Evolutionary conservation across 2,797 vertebrate genomes (phyloP), one percentile per base, ranked within the genome.

Genomic region (Myotis findleyi): DNA sequence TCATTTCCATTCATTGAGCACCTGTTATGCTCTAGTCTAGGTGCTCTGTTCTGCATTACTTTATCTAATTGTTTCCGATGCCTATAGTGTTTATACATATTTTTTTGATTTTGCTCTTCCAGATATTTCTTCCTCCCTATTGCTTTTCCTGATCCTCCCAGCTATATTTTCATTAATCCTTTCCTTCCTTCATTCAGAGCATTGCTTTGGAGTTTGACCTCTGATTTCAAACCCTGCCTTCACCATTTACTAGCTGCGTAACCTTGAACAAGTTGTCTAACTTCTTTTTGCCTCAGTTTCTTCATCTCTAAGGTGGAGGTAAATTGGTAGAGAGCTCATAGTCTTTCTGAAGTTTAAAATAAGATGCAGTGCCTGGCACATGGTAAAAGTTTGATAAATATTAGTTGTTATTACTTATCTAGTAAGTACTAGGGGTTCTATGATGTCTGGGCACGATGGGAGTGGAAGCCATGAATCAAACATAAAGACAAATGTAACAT

Each of bases 341-440:
- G 27, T 57, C 64, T 64, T 87, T 44, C 4, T 17, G 57, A 87
- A 68, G 36, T 57, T 85, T 90, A 88, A 84, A 57, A 57, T 71
- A 80, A 68, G 69, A 41, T 53, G 21, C 12, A 77, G 59, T 72
- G 18, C 23, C 1, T 47, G 38, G 36, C 27, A 92, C 6, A 25
- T 20, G 25, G 17, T 14, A 73, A 88, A 96, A 76, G 3, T 13
- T 66, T 87, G 72, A 72, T 71, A 75, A 79, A 69, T 87, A 6
- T 41, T 75, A 76, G 62, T 7, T 41, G 11, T 41, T 89, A 21
- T 80, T 57, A 53, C 10, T 94, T 23, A 66, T 47, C 36, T 79
- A 7, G 89, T 66, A 76, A 91, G 77, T 72, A 12, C 6, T 41
- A 62, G 21, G 33, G 71, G 1, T 66, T 76, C 21, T 59, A 23